phyloP scores from a whole-genome alignment of 2,113 vertebrate species.

The Fulica atra region DNA sequence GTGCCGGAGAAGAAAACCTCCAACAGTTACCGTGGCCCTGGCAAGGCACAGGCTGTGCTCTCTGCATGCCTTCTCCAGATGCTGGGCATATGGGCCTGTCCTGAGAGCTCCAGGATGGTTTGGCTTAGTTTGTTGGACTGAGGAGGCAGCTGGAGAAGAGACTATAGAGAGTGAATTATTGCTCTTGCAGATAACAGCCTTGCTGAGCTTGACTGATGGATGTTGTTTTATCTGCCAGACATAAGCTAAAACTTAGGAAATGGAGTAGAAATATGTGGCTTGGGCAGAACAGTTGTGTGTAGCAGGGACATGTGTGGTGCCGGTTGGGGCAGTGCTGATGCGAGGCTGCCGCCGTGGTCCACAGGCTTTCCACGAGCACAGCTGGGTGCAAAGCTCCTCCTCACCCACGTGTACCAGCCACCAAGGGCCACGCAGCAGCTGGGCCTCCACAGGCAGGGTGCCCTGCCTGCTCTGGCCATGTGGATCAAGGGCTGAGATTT shows the following conservation, averaged over 20 bases:
- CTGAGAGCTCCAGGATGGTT: conserved; percentile 23
- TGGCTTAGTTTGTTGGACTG: not conserved
- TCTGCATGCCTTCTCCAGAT: conserved; percentile 21
- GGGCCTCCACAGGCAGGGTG: not conserved
- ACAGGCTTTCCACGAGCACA: not conserved
- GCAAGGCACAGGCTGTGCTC: conserved; percentile 6
- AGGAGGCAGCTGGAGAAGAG: conserved; percentile 20
- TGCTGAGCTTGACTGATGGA: conserved; percentile 51
- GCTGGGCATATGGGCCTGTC: conserved; percentile 42
- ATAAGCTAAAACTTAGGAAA: conserved; percentile 28
- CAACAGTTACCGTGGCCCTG: not conserved
- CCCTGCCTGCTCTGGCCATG: rapidly evolving
- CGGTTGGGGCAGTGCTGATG: not conserved
- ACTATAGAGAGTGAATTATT: not conserved
- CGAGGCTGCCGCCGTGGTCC: rapidly evolving
- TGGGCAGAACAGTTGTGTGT: not conserved
- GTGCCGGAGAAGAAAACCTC: not conserved
- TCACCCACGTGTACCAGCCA: rapidly evolving
- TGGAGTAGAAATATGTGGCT: conserved; percentile 18
- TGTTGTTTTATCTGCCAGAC: conserved; percentile 32
- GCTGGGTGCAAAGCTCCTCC: not conserved
- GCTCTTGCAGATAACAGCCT: conserved; percentile 35
- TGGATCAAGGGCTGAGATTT: rapidly evolving
- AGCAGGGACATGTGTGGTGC: not conserved
- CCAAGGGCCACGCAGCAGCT: not conserved